Evolutionary conservation across 2,797 vertebrate species (phyloP).

Genomic region (Holocentrus rufus): DNA sequence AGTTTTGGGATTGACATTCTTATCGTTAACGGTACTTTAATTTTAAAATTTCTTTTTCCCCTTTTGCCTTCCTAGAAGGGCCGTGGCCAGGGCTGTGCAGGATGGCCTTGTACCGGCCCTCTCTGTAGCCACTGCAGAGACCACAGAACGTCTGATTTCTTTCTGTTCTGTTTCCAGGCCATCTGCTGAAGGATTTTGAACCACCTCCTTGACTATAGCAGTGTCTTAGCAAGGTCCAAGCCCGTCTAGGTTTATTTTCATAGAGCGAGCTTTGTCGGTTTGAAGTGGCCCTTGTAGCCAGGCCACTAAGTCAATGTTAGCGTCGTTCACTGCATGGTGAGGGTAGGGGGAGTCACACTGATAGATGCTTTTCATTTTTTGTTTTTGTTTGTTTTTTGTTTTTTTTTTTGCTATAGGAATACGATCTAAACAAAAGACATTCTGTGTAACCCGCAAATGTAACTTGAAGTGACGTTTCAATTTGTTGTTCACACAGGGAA

Average conservation of each 20-base stretch:
- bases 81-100: conserved; percentile 54
- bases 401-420: conserved; percentile 70
- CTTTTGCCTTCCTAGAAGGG: conserved; percentile 59
- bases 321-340: conserved; percentile 73
- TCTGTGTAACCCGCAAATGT: conserved; percentile 63
- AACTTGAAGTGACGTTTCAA: conserved; percentile 52
- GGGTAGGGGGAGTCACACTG: conserved; percentile 77
- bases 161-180: conserved; percentile 46
- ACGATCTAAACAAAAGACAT: conserved; percentile 49
- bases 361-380: conserved; percentile 46
- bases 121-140: conserved; percentile 41
- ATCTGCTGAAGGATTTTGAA: conserved; percentile 17
- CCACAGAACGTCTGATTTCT: conserved; percentile 36
- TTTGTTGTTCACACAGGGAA: conserved; percentile 59
- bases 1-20: conserved; percentile 84
- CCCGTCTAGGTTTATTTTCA: conserved; percentile 78
- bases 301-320: conserved; percentile 57
- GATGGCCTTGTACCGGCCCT: conserved; percentile 21
- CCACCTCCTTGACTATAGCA: conserved; percentile 49
- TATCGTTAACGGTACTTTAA: conserved; percentile 85
- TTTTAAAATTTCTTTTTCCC: conserved; percentile 54
- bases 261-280: conserved; percentile 84
- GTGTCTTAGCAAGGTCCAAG: conserved; percentile 53
- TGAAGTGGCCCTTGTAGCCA: conserved; percentile 63
- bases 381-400: conserved; percentile 16